phyloP scores from a whole-genome alignment of 1,140 invertebrate genomes.

The Drosophila asahinai region DNA sequence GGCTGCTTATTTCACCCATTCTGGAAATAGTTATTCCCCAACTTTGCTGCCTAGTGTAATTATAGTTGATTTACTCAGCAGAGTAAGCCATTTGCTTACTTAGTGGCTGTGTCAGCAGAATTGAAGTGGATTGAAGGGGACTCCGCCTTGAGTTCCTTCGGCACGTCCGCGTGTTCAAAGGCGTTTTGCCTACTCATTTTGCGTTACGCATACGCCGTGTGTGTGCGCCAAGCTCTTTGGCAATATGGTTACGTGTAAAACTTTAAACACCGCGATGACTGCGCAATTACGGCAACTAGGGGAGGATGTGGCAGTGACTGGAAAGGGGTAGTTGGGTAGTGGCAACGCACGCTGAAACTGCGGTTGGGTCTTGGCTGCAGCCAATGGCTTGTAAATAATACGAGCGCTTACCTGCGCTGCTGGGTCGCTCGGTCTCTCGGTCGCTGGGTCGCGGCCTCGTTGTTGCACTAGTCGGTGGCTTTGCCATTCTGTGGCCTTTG shows the following conservation, averaged over 20 bases:
- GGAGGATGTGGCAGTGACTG: not conserved
- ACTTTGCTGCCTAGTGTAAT: constrained; percentile 31
- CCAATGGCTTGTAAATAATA: constrained; percentile 81
- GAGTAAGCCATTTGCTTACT: constrained; percentile 42
- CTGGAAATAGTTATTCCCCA: not conserved
- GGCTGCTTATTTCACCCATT: not conserved
- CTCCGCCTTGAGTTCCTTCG: constrained; percentile 24
- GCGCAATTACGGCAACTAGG: constrained; percentile 63
- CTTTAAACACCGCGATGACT: constrained; percentile 73
- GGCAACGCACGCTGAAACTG: constrained; percentile 30
- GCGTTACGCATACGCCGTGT: constrained; percentile 70
- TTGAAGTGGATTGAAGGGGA: constrained; percentile 31
- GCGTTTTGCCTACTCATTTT: constrained; percentile 66
- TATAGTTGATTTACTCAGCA: constrained; percentile 55
- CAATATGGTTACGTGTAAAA: constrained; percentile 67
- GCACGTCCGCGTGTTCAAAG: constrained; percentile 41
- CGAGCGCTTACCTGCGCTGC: constrained; percentile 34
- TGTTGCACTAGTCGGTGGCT: constrained; percentile 38
- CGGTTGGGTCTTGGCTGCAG: constrained; percentile 56
- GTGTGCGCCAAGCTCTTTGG: constrained; percentile 16
- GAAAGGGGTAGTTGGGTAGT: not conserved
- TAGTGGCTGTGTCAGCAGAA: constrained; percentile 57
- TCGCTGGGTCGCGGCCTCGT: constrained; percentile 38
- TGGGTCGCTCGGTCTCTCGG: constrained; percentile 27
- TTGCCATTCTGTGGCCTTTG: constrained; percentile 51